Conservation (phyloP, 2,888 invertebrate genomes). For the Boloria selene region DNA sequence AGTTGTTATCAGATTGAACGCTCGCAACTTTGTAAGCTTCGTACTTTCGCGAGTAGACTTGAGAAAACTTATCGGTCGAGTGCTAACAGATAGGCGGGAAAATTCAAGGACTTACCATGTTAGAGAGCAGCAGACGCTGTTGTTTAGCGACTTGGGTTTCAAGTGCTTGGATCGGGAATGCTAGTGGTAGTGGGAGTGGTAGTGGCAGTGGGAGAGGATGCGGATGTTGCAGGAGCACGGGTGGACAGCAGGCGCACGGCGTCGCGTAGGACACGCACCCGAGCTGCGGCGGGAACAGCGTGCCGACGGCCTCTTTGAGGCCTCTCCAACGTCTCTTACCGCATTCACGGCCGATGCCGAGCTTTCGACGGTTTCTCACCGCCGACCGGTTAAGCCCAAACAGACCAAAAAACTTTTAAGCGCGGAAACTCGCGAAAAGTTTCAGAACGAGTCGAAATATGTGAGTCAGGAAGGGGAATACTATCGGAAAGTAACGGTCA, state of each 20-base stretch:
- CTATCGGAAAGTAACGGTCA: conserved; percentile 69
- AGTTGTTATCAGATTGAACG: conserved; percentile 69
- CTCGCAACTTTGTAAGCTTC: conserved; percentile 57
- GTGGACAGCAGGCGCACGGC: conserved; percentile 79
- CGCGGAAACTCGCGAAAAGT: conserved; percentile 66
- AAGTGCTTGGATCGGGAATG: conserved; percentile 76
- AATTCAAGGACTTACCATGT: conserved; percentile 72
- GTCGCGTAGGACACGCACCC: conserved; percentile 81
- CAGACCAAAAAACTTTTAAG: conserved; percentile 39
- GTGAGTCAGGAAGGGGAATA: conserved; percentile 48
- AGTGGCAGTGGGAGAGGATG: conserved; percentile 70
- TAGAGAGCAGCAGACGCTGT: conserved; percentile 80
- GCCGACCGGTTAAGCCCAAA: conserved; percentile 52
- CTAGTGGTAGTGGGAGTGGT: conserved; percentile 76
- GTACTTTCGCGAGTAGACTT: conserved; percentile 48
- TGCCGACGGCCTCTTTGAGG: conserved; percentile 81
- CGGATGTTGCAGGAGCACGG: conserved; percentile 76
- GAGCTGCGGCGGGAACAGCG: conserved; percentile 82
- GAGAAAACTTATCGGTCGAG: conserved; percentile 54
- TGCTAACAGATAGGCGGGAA: conserved; percentile 52
- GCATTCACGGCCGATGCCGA: conserved; percentile 76
- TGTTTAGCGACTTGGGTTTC: conserved; percentile 79
- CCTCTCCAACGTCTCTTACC: conserved; percentile 77
- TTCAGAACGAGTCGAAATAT: conserved; percentile 59
- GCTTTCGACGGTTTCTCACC: conserved; percentile 71